These are phyloP conservation scores for Staurois parvus DNA, from an alignment of 2,797 vertebrate species.

Conservation along the genomic window DNA sequence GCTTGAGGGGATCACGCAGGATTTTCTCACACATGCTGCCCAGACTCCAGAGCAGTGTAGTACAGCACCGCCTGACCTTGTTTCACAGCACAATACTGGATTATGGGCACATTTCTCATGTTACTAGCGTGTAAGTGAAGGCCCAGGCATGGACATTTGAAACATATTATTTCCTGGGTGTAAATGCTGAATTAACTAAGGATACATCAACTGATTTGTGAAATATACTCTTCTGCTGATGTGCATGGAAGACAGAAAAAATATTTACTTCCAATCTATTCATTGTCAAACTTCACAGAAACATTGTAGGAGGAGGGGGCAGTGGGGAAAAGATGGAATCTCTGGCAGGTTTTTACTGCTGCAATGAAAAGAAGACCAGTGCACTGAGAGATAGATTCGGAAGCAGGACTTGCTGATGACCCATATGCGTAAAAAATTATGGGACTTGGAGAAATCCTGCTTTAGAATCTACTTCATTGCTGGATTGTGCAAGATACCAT, in stretches of 20 bases:
- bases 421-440: no score
- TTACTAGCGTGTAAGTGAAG: not conserved
- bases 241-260: not conserved
- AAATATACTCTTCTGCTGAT: not conserved
- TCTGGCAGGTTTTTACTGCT: no score
- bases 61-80: slow-evolving; percentile 31
- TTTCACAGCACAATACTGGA: not conserved
- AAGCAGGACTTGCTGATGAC: no score
- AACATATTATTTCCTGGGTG: slow-evolving; percentile 33
- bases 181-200: slow-evolving; percentile 47
- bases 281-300: no score
- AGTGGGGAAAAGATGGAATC: no score
- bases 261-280: not conserved
- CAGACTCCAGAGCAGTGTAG: not conserved
- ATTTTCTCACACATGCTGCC: slow-evolving; percentile 66
- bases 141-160: slow-evolving; percentile 19
- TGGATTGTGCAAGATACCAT: no score
- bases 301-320: no score
- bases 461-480: no score
- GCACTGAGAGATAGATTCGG: no score
- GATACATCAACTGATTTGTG: slow-evolving; percentile 7
- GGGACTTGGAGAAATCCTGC: no score
- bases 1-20: slow-evolving; percentile 64
- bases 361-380: no score
- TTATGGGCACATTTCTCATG: slow-evolving; percentile 7